Base-by-base conservation (phyloP, 1,140 invertebrate species). In the Lordiphosa clarofinis region DNA sequence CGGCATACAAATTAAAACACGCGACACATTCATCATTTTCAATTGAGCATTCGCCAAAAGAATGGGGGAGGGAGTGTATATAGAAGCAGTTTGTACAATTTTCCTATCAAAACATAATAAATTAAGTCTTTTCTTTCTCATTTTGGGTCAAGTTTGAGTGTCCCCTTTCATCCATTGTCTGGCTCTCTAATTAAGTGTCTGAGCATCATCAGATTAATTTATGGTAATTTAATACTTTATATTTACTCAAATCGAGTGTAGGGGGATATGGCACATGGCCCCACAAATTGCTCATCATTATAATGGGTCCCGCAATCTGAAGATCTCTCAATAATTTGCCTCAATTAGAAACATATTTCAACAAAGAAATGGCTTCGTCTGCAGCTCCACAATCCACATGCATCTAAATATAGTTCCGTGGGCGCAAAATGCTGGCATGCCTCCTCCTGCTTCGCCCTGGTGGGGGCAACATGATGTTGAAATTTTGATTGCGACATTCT, bases 401-500 rank as follows among this genome's bases (percentile, higher is more conserved):
- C 48, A 69, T 28, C 76, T 82, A 84, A 73, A 84, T 65, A 84
- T 82, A 82, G 76, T 56, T 49, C 52, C 58, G 66, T 54, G 62
- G 59, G 57, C 62, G 69, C 56, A 67, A 28, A 28, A 28, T 31
- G 24, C 24, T 46, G 43, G 43, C 43, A 35, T 43, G 39, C 55
- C 40, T 49, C 59, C 54, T 56, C 31, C 58, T 58, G 42, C 56
- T 50, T 42, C 21, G 10, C 21, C 11, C 12, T 15, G 13, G 21
- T 35, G 40, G 10, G 35, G 35, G 58, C 60, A 82, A 76, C 78
- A 76, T 47, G 78, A 82, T 82, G 78, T 82, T 84, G 79, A 82
- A 82, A 82, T 84, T 82, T 84, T 86, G 78, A 82, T 82, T 82
- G 78, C 78, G 79, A 82, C 78, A 82, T 82, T 82, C 73, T 65